Conservation (phyloP, 2,113 vertebrate species). For the Mormoops blainvillei region DNA sequence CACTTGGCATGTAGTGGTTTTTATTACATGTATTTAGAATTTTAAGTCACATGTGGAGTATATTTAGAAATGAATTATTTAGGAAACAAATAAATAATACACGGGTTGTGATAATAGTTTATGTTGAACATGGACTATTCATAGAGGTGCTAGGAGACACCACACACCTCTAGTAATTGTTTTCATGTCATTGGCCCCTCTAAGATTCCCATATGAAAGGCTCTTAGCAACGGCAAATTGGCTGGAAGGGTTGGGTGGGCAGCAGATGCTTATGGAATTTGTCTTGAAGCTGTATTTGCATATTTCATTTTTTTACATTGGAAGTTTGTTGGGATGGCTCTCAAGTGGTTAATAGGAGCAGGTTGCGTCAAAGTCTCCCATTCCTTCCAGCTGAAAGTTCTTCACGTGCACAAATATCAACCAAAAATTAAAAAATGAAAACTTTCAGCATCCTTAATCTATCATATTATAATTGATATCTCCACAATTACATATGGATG, state of each 20-base stretch:
- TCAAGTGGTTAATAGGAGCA: not conserved
- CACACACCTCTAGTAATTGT: not conserved
- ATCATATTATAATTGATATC: not conserved
- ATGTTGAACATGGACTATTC: not conserved
- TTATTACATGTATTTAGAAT: not conserved
- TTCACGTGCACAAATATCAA: not conserved
- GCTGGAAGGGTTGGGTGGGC: not conserved
- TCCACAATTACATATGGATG: not conserved
- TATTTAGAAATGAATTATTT: slow-evolving; percentile 29
- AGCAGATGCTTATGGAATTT: not conserved
- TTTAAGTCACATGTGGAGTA: slow-evolving; percentile 3
- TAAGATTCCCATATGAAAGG: not conserved
- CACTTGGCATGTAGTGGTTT: not conserved
- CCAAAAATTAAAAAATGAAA: not conserved
- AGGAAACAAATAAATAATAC: not conserved
- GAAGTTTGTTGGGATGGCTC: not conserved
- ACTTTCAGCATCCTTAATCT: not conserved
- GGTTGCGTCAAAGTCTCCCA: not conserved
- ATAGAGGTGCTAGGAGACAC: not conserved
- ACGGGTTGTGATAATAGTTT: not conserved
- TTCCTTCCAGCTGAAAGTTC: not conserved
- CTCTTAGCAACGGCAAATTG: not conserved
- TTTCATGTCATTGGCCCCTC: not conserved
- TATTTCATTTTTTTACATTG: not conserved
- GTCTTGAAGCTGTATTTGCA: not conserved